Conservation (phyloP, 2,888 invertebrate genomes). For the Limnephilus marmoratus region DNA sequence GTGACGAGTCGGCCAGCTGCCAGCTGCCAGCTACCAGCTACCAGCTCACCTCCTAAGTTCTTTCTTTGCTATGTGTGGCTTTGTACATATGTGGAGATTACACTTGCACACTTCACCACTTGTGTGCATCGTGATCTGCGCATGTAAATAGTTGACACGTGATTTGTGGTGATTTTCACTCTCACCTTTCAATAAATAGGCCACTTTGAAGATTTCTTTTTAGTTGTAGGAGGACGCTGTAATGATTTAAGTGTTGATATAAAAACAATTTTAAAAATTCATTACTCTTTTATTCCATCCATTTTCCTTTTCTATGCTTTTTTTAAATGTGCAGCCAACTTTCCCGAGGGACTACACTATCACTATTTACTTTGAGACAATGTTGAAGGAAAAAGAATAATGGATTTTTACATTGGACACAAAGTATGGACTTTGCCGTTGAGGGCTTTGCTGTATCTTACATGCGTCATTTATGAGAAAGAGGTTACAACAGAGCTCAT, state of each 20-base stretch:
- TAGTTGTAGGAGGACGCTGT: slow-evolving; percentile 66
- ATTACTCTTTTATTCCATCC: slow-evolving; percentile 25
- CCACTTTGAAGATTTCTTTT: slow-evolving; percentile 66
- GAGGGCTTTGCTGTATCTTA: not conserved
- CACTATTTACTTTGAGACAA: not conserved
- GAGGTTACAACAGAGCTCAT: not conserved
- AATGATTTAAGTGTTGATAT: slow-evolving; percentile 66
- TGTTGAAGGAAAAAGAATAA: not conserved
- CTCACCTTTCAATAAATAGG: slow-evolving; percentile 66
- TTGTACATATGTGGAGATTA: slow-evolving; percentile 58
- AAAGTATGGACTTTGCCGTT: not conserved
- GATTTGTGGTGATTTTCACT: slow-evolving; percentile 64
- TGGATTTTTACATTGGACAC: not conserved
- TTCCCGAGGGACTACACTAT: not conserved
- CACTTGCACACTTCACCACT: not conserved
- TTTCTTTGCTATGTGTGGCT: slow-evolving; percentile 64
- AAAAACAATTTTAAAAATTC: slow-evolving; percentile 66
- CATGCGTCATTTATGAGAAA: not conserved
- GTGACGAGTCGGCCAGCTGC: slow-evolving; percentile 43
- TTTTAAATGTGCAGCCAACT: not conserved
- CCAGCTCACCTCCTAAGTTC: slow-evolving; percentile 61
- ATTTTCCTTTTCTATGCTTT: slow-evolving; percentile 10
- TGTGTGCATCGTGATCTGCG: slow-evolving; percentile 19
- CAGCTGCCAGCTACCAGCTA: slow-evolving; percentile 56
- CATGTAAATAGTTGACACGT: slow-evolving; percentile 63